Base-by-base conservation (phyloP, 2,113 vertebrate genomes). In the Archilochus colubris region DNA sequence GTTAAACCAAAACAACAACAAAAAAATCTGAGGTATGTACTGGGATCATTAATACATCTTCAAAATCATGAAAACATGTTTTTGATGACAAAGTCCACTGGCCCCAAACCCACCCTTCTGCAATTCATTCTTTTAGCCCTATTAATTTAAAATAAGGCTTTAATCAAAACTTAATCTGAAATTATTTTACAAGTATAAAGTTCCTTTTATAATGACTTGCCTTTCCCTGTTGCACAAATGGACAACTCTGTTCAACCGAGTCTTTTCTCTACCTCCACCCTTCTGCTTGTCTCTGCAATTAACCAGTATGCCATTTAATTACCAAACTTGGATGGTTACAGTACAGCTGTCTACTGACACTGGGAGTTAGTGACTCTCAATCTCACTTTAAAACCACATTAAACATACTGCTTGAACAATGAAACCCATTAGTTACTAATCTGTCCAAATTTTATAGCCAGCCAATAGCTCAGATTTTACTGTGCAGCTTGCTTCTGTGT, bases 241-340 rank as follows among this genome's bases (percentile, higher is more conserved):
- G 75, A 86, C 43, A 88, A 30, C 14, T 31, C 64, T 55, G 72
- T 95, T 87, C 33, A 68, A 8, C 28, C 61, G 53, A 88, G 74
- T 84, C 28, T 50, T 76, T 93, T 81, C 91, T 92, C 80, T 80
- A 67, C 82, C 76, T 85, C 21, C n/a, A 38, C 30, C 89, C 74
- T 91, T 82, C 70, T 85, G 81, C 36, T 85, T 64, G 38, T 91
- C 23, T 74, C 91, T 74, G 80, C 89, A 96, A 97, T 96, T 97
- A 97, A 96, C 81, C 67, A 91, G 38, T 50, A 53, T 68, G 89
- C 48, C 87, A 91, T 89, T 94, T 95, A 97, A 91, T 92, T 96
- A 77, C 19, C 57, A 79, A 92, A 27, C 67, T 36, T 86, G 78
- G 64, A 40, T 85, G 83, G 55, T 82, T 66, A 95, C 10, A 33